phyloP scores from a whole-genome alignment of 2,113 vertebrate genomes.

The Salvator merianae region DNA sequence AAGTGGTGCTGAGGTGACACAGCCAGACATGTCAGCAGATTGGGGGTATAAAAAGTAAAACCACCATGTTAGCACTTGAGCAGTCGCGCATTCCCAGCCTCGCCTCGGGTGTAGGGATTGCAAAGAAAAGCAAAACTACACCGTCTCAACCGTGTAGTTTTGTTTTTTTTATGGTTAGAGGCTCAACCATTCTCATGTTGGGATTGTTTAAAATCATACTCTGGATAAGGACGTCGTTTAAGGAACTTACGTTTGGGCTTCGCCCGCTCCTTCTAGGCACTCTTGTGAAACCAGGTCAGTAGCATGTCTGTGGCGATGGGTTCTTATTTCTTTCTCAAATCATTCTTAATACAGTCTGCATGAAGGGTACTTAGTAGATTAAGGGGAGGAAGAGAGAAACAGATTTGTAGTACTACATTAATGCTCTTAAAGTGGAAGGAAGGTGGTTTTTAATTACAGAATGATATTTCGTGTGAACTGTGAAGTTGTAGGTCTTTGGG shows the following conservation, averaged over 20 bases:
- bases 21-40: slow-evolving; percentile 75
- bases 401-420: neutral
- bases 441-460: slow-evolving; percentile 15
- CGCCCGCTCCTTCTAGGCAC: slow-evolving; percentile 89
- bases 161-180: slow-evolving; percentile 88
- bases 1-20: slow-evolving; percentile 54
- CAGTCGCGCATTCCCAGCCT: slow-evolving; percentile 98
- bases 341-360: neutral
- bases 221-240: slow-evolving; percentile 89
- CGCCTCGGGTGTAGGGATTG: slow-evolving; percentile 99
- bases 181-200: slow-evolving; percentile 89
- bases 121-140: slow-evolving; percentile 96
- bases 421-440: neutral
- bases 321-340: slow-evolving; percentile 24
- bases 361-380: neutral
- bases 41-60: slow-evolving; percentile 88
- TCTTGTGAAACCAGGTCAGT: slow-evolving; percentile 95
- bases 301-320: slow-evolving; percentile 39
- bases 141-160: slow-evolving; percentile 91
- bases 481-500: neutral
- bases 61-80: slow-evolving; percentile 82
- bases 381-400: neutral
- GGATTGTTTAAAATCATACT: slow-evolving; percentile 86
- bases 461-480: slow-evolving; percentile 21
- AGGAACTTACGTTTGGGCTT: slow-evolving; percentile 84